A percentile compares a stretch with the other conserved stretches of the same genome.
Evolutionary conservation across 1,140 invertebrate genomes (phyloP).

Genomic region (Chironomus tepperi): DNA sequence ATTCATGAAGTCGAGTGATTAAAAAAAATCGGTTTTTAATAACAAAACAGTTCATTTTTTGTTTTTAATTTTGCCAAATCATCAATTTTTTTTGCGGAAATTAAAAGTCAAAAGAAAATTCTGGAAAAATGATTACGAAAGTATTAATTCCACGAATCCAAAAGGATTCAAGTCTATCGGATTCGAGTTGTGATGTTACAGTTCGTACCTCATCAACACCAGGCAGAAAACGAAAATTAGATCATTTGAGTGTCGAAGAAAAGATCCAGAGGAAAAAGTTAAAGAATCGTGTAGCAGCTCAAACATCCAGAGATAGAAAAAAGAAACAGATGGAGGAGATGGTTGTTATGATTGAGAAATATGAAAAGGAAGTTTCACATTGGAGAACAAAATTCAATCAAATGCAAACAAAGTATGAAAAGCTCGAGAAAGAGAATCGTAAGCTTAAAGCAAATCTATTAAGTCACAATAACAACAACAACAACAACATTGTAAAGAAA

Average conservation of each 20-base stretch:
- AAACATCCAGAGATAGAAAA: slow-evolving; percentile 93
- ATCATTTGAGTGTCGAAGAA: slow-evolving; percentile 73
- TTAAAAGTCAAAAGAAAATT: slow-evolving; percentile 2
- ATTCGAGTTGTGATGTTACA: not conserved
- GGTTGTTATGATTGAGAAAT: slow-evolving; percentile 57
- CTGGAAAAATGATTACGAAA: slow-evolving; percentile 16
- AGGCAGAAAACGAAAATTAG: slow-evolving; percentile 60
- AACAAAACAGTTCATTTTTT: not conserved
- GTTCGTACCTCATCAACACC: slow-evolving; percentile 30
- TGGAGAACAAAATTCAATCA: slow-evolving; percentile 54
- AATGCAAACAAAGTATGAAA: slow-evolving; percentile 54
- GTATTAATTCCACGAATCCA: not conserved
- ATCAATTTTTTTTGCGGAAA: not conserved
- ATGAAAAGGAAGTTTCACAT: slow-evolving; percentile 56
- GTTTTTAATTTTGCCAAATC: slow-evolving; percentile 1
- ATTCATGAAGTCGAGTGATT: slow-evolving; percentile 5
- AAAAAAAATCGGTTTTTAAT: not conserved
- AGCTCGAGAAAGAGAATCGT: slow-evolving; percentile 45
- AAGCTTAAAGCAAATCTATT: slow-evolving; percentile 39
- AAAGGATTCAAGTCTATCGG: not conserved
- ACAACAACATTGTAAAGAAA: slow-evolving; percentile 29
- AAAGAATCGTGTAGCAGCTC: slow-evolving; percentile 95
- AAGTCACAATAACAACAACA: slow-evolving; percentile 28
- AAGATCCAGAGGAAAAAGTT: slow-evolving; percentile 81
- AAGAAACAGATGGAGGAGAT: slow-evolving; percentile 85